Conservation (phyloP, 2,797 vertebrate species). For the Antrozous pallidus region DNA sequence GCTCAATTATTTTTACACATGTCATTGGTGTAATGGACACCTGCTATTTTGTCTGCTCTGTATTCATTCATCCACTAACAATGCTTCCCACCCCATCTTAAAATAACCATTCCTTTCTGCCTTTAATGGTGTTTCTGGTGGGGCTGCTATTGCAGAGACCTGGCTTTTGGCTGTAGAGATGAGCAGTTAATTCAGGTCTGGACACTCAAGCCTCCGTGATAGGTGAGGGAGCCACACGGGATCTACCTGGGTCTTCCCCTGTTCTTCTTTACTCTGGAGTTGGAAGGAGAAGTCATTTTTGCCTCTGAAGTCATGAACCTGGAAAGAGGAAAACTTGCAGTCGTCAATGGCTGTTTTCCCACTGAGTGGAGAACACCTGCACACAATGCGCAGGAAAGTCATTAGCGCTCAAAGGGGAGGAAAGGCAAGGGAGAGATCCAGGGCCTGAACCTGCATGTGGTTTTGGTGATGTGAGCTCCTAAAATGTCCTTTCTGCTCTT, state of each 20-base stretch:
- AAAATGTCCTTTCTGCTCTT: neutral
- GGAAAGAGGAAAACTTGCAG: neutral
- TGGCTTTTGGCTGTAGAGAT: neutral
- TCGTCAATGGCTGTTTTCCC: neutral
- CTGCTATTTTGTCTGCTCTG: neutral
- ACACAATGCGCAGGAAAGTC: accelerated
- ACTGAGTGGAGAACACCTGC: neutral
- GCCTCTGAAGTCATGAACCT: neutral
- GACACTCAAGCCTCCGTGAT: neutral
- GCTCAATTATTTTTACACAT: neutral
- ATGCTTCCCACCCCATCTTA: neutral
- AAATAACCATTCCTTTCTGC: neutral
- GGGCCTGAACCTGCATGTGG: too few species aligned
- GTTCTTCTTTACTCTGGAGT: neutral
- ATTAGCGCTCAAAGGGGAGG: neutral
- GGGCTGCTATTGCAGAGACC: neutral
- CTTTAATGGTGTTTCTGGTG: neutral
- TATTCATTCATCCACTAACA: neutral
- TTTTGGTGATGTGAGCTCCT: neutral
- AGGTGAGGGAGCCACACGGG: neutral
- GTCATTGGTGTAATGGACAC: neutral
- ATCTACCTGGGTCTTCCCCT: neutral
- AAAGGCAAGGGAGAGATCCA: neutral
- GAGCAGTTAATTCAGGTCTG: neutral
- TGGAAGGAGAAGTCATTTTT: neutral